Evolutionary conservation across 2,797 vertebrate genomes (phyloP), one percentile per base, ranked within the genome.

Genomic region (Apogon talboti): DNA sequence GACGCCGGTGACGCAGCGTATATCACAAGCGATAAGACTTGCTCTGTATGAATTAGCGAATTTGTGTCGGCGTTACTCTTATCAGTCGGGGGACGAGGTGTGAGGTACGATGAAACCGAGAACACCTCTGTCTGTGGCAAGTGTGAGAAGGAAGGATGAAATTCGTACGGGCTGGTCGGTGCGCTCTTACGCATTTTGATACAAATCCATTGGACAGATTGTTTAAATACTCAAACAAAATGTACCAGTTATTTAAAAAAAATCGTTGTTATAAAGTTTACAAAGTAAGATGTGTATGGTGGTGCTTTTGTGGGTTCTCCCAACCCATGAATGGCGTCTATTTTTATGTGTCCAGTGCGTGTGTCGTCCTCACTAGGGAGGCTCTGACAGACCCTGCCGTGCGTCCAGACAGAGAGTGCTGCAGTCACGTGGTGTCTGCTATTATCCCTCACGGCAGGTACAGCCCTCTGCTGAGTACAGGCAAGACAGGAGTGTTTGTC

Each of bases 361-460:
- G 76, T 21, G 55, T 50, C 58, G 43, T 75, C 51, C 85, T 79
- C 82, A 70, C 64, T 45, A 19, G 79, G 74, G 85, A 86, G 58
- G 74, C 79, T 78, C 76, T 76, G 85, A 63, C 58, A 63, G 78
- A 87, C 69, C 68, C 53, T 73, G 71, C 62, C 57, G 82, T 66
- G 83, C 7, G 73, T 80, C 82, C 83, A 82, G 78, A 75, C 87
- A 7, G 78, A 64, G 64, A 83, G 86, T 77, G 77, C 87, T 83
- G 89, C 80, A 84, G 84, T 93, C 93, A 94, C 91, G 89, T 94
- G 92, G 43, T 87, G 66, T 91, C 83, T 92, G 81, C 87, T 87
- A 70, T 84, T 71, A 78, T 72, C 78, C 70, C 82, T 81, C 77
- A 61, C 67, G 67, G 68, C 74, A 90, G 85, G 83, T 79, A 66